These are phyloP conservation scores for Craterocephalus amniculus DNA, from an alignment of 2,797 vertebrate species.

Conservation along the genomic window DNA sequence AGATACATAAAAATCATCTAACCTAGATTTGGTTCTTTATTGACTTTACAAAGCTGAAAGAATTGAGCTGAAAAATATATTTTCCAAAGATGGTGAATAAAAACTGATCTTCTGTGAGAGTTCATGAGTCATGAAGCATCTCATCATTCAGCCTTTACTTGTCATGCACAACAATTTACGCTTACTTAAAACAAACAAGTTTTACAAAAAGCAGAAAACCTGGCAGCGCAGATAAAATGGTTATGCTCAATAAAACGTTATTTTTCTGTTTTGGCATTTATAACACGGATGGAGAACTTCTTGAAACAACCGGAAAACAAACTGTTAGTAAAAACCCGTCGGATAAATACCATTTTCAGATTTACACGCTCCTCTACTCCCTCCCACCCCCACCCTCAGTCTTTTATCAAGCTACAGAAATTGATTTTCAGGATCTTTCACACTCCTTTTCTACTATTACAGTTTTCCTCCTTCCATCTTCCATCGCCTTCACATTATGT, in stretches of 20 bases:
- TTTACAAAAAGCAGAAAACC: not conserved
- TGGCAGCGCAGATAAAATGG: not conserved
- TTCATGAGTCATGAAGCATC: not conserved
- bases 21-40: too few species aligned
- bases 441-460: constrained; percentile 25
- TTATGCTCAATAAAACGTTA: not conserved
- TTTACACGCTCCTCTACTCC: constrained; percentile 11
- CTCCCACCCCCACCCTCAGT: constrained; percentile 14
- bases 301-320: constrained; percentile 19
- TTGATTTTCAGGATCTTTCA: constrained; percentile 33
- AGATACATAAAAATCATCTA: too few species aligned
- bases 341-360: constrained; percentile 47
- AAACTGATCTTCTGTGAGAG: not conserved
- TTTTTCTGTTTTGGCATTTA: not conserved
- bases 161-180: not conserved
- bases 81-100: not conserved
- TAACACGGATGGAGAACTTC: constrained; percentile 6
- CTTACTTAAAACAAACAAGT: not conserved
- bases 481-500: constrained; percentile 37
- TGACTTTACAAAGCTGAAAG: too few species aligned
- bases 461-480: constrained; percentile 46
- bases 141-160: not conserved
- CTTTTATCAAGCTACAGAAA: constrained; percentile 32
- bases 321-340: constrained; percentile 24
- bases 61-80: not conserved